Evolutionary conservation across 2,888 invertebrate species (phyloP).

Genomic region (Azorinus chamasolen): DNA sequence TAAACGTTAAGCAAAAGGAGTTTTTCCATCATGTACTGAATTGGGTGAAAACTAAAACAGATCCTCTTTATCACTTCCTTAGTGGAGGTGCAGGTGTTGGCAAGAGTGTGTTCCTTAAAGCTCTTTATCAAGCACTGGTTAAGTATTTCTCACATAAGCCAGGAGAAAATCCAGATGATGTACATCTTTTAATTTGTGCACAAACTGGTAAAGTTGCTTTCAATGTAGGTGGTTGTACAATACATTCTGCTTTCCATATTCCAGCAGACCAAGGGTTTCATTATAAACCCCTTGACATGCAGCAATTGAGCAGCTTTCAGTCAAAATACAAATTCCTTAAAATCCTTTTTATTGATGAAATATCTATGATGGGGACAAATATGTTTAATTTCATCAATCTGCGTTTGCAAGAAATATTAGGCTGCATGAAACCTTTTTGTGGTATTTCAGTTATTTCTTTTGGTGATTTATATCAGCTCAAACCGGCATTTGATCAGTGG

Average conservation of each 20-base stretch:
- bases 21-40: slow-evolving; percentile 49
- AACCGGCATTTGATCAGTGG: too few relatives aligned
- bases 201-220: slow-evolving; percentile 56
- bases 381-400: too few relatives aligned
- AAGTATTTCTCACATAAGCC: slow-evolving; percentile 20
- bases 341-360: slow-evolving; percentile 57
- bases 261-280: slow-evolving; percentile 40
- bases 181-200: slow-evolving; percentile 47
- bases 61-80: slow-evolving; percentile 52
- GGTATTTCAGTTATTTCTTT: slow-evolving; percentile 54
- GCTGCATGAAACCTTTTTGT: slow-evolving; percentile 49
- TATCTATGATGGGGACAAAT: slow-evolving; percentile 58
- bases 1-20: slow-evolving; percentile 48
- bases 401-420: too few relatives aligned
- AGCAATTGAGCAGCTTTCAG: slow-evolving; percentile 23
- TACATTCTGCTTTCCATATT: slow-evolving; percentile 41
- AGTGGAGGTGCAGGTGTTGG: slow-evolving; percentile 64
- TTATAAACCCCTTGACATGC: slow-evolving; percentile 47
- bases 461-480: slow-evolving; percentile 37
- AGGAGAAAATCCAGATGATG: slow-evolving; percentile 26
- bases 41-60: slow-evolving; percentile 37
- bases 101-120: slow-evolving; percentile 49
- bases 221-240: slow-evolving; percentile 37
- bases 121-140: slow-evolving; percentile 41
- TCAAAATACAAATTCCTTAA: slow-evolving; percentile 31